phyloP scores from a whole-genome alignment of 1,140 invertebrate species.

The Apis mellifera region DNA sequence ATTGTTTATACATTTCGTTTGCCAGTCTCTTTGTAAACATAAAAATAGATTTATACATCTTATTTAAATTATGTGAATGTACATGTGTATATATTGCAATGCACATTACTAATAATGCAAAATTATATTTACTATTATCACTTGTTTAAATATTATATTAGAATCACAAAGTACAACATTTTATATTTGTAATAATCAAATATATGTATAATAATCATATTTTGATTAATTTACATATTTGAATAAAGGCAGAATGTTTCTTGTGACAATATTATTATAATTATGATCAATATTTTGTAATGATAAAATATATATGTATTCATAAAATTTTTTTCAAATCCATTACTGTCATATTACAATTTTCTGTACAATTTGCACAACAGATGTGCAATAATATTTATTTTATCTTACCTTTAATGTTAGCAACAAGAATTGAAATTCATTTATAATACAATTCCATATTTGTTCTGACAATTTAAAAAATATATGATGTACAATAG shows the following conservation, averaged over 20 bases:
- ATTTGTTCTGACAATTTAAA: neutral
- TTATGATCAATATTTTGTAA: slow-evolving; percentile 14
- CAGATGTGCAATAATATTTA: slow-evolving; percentile 5
- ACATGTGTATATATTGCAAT: slow-evolving; percentile 25
- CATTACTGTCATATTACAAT: slow-evolving; percentile 23
- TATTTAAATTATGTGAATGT: slow-evolving; percentile 50
- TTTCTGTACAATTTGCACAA: slow-evolving; percentile 29
- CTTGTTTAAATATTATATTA: slow-evolving; percentile 3
- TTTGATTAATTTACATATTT: slow-evolving; percentile 38
- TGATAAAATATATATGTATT: slow-evolving; percentile 49
- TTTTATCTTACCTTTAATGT: slow-evolving; percentile 16
- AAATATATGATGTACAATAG: neutral
- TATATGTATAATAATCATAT: slow-evolving; percentile 27
- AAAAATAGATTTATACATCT: slow-evolving; percentile 61
- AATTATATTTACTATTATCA: slow-evolving; percentile 39
- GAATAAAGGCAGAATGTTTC: slow-evolving; percentile 34
- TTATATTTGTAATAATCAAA: slow-evolving; percentile 17
- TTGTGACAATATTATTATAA: slow-evolving; percentile 14
- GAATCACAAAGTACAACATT: slow-evolving; percentile 43
- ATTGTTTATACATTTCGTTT: slow-evolving; percentile 19
- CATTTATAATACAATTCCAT: slow-evolving; percentile 38
- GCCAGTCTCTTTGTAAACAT: slow-evolving; percentile 61
- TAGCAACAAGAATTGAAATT: neutral
- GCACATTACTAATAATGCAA: slow-evolving; percentile 18
- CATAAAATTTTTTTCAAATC: slow-evolving; percentile 37